Base-by-base conservation (phyloP, 1,140 invertebrate genomes). In the Lepidurus packardi region DNA sequence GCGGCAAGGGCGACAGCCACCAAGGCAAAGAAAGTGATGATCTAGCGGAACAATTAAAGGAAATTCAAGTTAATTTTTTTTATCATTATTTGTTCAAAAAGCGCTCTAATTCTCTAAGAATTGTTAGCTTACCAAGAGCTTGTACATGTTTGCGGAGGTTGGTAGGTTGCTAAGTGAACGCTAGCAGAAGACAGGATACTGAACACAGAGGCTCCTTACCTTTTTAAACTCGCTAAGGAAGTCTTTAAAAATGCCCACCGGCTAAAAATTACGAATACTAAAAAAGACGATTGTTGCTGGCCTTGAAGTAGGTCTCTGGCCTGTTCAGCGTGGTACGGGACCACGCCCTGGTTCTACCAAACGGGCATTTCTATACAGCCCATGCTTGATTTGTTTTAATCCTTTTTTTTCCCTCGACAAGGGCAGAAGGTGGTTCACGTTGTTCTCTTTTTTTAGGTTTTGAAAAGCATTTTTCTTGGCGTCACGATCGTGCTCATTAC, bases 301-400 rank as follows among this genome's bases (percentile, higher is more conserved):
- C 53, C 53, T 65, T 65, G 53, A 65, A 65, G 5, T 9, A 65
- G 53, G 53, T n/a, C 53, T 65, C 21, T 65, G 53, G 53, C 53
- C 53, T 65, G 16, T 4, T 65, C 13, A 65, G 13, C 13, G 21
- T 34, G 34, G 34, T 34, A 65, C 53, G 13, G 16, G 53, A 65
- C 16, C 16, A n/a, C 53, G 34, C 34, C 34, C 34, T 34, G 34
- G 34, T 34, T 34, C 34, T 34, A 3, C 34, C 34, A 34, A 4
- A 34, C 34, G 34, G 34, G 1, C 34, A 34, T 34, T 3, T 34
- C 34, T 34, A 3, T 34, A 34, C 34, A 34, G 34, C 34, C 34
- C 34, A 34, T 34, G 34, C 34, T 34, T 34, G 34, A 34, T 34
- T 34, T 34, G 34, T 34, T 34, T 34, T 34, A 34, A 34, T 34